These are phyloP conservation scores for Stegophylla sp. DNA, from an alignment of 2,888 invertebrate genomes.

Conservation along the genomic window DNA sequence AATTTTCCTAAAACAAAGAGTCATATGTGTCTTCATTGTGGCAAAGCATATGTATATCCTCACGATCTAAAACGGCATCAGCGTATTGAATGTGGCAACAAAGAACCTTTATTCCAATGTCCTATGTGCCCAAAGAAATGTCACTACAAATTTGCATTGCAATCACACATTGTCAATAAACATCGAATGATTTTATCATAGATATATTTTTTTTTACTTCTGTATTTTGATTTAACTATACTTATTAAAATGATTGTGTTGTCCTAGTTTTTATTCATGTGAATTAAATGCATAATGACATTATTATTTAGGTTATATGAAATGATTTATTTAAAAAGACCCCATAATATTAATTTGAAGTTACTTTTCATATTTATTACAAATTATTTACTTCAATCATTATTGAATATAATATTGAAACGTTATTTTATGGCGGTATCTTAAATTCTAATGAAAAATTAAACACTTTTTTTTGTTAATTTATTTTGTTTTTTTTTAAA, in stretches of 20 bases:
- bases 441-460: too few relatives aligned
- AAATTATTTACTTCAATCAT: too few relatives aligned
- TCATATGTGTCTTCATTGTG: constrained; percentile 64
- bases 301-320: background rate
- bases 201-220: background rate
- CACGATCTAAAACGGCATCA: constrained; percentile 64
- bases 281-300: background rate
- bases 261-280: background rate
- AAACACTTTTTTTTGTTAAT: too few relatives aligned
- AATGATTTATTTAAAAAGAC: background rate
- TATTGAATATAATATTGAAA: too few relatives aligned
- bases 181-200: constrained; percentile 50
- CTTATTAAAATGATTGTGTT: background rate
- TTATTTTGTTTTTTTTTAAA: too few relatives aligned
- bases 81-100: constrained; percentile 61
- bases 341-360: background rate
- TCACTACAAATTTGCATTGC: constrained; percentile 62
- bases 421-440: too few relatives aligned
- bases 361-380: background rate
- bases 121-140: constrained; percentile 66
- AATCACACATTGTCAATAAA: constrained; percentile 60
- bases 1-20: constrained; percentile 31
- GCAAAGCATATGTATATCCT: constrained; percentile 66
- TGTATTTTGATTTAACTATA: constrained; percentile 1
- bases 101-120: constrained; percentile 66